phyloP scores from a whole-genome alignment of 23 tunicate species.

The Oikopleura vanhoeffeni region DNA sequence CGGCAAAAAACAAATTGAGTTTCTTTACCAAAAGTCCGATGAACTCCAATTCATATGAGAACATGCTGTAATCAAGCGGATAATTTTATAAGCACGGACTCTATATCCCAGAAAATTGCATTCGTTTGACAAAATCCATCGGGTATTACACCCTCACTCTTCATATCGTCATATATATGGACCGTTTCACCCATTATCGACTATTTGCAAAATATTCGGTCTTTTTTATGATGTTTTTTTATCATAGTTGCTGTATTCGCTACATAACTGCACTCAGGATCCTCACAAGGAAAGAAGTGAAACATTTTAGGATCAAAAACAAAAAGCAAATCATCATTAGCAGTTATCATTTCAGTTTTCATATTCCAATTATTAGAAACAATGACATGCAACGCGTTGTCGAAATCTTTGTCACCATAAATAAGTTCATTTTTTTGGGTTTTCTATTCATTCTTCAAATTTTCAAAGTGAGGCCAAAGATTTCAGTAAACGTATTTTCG shows the following conservation, averaged over 20 bases:
- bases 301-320: neutral
- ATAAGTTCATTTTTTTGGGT: too few species aligned
- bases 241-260: neutral
- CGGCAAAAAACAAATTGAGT: neutral
- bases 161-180: neutral
- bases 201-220: neutral
- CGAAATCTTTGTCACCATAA: too few species aligned
- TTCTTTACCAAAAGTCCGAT: neutral
- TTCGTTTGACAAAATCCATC: neutral
- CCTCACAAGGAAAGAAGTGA: neutral
- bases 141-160: neutral
- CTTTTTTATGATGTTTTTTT: neutral
- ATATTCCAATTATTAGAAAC: too few species aligned
- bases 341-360: neutral
- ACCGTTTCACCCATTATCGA: neutral
- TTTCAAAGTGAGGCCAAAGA: too few species aligned
- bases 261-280: neutral
- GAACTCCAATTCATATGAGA: neutral
- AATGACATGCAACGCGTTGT: too few species aligned
- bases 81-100: neutral
- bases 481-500: too few species aligned
- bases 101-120: neutral
- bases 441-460: too few species aligned
- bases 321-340: neutral
- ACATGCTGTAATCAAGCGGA: neutral